These are phyloP conservation scores for Tonatia bakeri DNA, from an alignment of 2,113 vertebrate species.

Conservation along the genomic window DNA sequence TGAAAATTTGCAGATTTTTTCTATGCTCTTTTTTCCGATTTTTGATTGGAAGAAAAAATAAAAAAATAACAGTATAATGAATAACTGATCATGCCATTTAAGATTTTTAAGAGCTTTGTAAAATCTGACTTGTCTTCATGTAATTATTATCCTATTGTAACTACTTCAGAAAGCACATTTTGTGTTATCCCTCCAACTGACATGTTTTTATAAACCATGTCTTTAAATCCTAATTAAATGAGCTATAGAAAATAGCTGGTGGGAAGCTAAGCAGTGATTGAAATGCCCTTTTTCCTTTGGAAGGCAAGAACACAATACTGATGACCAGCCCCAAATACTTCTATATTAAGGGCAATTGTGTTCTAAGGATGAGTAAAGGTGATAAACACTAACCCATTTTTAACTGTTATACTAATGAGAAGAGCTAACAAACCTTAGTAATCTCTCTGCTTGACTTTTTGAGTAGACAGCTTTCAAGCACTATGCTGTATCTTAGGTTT, in stretches of 20 bases:
- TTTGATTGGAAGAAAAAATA: not conserved
- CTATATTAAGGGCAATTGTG: not conserved
- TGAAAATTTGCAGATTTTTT: not conserved
- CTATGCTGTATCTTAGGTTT: not conserved
- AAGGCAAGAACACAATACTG: not conserved
- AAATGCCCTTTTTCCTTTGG: not conserved
- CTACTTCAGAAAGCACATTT: not conserved
- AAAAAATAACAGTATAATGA: not conserved
- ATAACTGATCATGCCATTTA: not conserved
- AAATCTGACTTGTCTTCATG: slow-evolving; percentile 2
- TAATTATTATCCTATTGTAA: not conserved
- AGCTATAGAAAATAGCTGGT: not conserved
- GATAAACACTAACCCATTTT: not conserved
- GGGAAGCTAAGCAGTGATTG: not conserved
- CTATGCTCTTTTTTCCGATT: not conserved
- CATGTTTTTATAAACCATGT: not conserved
- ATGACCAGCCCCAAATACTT: not conserved
- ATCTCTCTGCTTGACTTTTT: not conserved
- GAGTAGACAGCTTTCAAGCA: not conserved
- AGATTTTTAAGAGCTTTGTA: not conserved
- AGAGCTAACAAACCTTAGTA: not conserved
- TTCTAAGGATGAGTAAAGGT: not conserved
- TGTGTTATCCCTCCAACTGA: not conserved
- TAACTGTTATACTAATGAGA: not conserved
- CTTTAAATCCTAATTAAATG: not conserved